Evolutionary conservation across 1,140 invertebrate species (phyloP), one percentile per base, ranked within the genome.

Genomic region (Neodiprion fabricii): DNA sequence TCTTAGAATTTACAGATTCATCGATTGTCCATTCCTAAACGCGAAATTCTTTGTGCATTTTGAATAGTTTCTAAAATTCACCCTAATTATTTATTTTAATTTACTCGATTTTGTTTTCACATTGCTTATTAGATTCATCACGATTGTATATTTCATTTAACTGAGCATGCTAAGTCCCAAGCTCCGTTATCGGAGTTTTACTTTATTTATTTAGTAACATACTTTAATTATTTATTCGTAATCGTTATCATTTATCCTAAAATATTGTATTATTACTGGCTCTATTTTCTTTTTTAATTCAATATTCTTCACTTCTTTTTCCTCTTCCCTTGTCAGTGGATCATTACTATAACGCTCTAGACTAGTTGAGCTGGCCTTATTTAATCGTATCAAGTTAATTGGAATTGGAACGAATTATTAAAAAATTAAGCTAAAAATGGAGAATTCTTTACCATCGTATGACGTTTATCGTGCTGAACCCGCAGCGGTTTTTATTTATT

Each of bases 121-220:
- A 61, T 61, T 61, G 53, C 53, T 61, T 61, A 61, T 61, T 61
- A 61, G 53, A 61, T 61, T 61, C 76, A 87, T 87, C 84, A 86
- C 85, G 86, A 85, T 87, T 86, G 76, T 82, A 67, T 74, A 84
- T 83, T 87, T 85, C 83, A 83, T 87, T 88, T 87, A 88, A 88
- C 87, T 88, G 87, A 88, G 87, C 86, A 87, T 88, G 87, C 87
- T 88, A 88, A 88, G 87, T 88, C 87, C 87, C 87, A 88, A 88
- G 87, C 86, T 88, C 87, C 87, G 80, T 84, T 72, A 81, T 75
- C 84, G 87, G 87, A 88, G 87, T 88, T 83, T 82, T 84, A 85
- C 78, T 79, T 74, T 80, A 75, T 79, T 84, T 83, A 85, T 77
- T 48, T 76, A 72, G 4, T 40, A 70, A 17, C 73, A 76, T 71